phyloP scores from a whole-genome alignment of 1,140 invertebrate species.

The Lordiphosa mommai region DNA sequence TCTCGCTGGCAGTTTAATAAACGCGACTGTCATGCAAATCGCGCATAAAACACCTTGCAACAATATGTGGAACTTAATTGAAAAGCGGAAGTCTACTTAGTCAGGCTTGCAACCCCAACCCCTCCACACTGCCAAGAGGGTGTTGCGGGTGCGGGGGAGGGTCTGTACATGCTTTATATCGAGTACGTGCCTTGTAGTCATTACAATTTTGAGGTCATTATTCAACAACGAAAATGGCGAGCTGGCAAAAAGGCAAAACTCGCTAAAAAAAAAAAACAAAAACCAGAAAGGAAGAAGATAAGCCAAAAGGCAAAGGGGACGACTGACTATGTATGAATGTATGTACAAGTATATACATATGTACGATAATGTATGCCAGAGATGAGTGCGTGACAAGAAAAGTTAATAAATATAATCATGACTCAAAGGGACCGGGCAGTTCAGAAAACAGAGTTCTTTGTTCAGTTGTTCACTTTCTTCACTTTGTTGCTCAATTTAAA shows the following conservation, averaged over 20 bases:
- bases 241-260: constrained; percentile 34
- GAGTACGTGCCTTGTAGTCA: constrained; percentile 71
- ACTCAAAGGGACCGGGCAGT: no score
- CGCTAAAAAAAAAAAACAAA: constrained; percentile 16
- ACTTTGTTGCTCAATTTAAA: no score
- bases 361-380: neutral
- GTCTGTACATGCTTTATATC: constrained; percentile 48
- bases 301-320: constrained; percentile 3
- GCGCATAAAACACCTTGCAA: constrained; percentile 71
- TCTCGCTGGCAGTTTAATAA: constrained; percentile 47
- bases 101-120: constrained; percentile 8
- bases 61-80: constrained; percentile 71
- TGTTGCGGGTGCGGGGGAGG: no score
- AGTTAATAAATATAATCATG: no score
- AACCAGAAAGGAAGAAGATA: constrained; percentile 12
- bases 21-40: constrained; percentile 66
- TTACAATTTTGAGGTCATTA: constrained; percentile 73
- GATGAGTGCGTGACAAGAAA: constrained; percentile 1
- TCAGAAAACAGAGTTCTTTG: no score
- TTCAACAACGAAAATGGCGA: constrained; percentile 59
- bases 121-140: no score
- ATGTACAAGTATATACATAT: no score
- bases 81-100: constrained; percentile 74
- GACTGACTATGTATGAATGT: neutral
- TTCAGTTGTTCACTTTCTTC: no score